phyloP scores from a whole-genome alignment of 2,888 invertebrate species.

The Panorpa germanica region DNA sequence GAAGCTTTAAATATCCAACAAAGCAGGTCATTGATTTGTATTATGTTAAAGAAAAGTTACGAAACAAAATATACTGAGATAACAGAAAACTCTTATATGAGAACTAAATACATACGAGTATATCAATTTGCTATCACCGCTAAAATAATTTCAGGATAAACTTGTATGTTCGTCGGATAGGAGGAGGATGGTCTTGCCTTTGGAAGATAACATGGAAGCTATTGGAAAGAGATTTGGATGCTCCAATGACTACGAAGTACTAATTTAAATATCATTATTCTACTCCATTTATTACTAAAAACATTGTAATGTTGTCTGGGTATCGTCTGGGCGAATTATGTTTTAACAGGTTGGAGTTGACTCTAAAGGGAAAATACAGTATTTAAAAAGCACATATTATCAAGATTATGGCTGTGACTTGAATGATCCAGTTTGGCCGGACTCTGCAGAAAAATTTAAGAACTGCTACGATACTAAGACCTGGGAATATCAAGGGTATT shows the following conservation, averaged over 20 bases:
- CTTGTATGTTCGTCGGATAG: no score
- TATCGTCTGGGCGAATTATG: no score
- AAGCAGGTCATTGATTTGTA: slow-evolving; percentile 43
- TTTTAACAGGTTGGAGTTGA: no score
- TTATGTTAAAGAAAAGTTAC: no score
- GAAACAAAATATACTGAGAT: no score
- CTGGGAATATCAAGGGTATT: slow-evolving; percentile 27
- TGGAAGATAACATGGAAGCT: slow-evolving; percentile 43
- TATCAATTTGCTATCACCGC: no score
- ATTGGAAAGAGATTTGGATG: slow-evolving; percentile 33
- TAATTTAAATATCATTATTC: no score
- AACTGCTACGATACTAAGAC: slow-evolving; percentile 33
- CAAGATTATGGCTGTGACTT: slow-evolving; percentile 23
- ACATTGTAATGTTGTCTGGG: no score
- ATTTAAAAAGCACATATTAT: slow-evolving; percentile 26
- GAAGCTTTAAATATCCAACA: slow-evolving; percentile 29
- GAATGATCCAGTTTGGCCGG: slow-evolving; percentile 26
- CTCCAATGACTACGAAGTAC: slow-evolving; percentile 33
- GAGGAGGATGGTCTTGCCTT: slow-evolving; percentile 38
- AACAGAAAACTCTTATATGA: no score
- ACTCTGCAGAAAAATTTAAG: slow-evolving; percentile 16
- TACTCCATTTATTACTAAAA: no score
- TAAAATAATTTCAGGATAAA: no score
- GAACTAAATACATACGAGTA: no score
- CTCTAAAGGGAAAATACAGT: slow-evolving; percentile 32